Evolutionary conservation across 1,140 invertebrate species (phyloP).

Genomic region (Drosophila serrata): DNA sequence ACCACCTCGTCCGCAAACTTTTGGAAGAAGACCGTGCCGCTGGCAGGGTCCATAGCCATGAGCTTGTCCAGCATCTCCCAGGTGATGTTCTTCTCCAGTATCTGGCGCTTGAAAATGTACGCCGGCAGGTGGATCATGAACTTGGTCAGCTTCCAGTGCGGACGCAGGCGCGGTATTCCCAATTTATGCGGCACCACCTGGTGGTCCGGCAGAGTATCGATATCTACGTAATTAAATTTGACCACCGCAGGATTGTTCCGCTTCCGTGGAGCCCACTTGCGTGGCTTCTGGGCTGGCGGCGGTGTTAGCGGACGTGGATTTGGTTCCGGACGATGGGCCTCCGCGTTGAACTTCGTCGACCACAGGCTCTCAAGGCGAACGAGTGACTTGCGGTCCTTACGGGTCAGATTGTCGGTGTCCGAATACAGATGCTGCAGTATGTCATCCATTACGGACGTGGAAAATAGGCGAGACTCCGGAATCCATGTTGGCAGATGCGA

Average conservation of each 20-base stretch:
- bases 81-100: background rate
- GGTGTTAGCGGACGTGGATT: constrained; percentile 1
- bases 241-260: background rate
- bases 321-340: background rate
- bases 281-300: background rate
- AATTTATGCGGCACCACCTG: background rate
- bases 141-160: background rate
- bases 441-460: background rate
- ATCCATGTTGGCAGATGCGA: background rate
- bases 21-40: background rate
- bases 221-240: background rate
- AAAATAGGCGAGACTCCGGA: background rate
- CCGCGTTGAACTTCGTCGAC: background rate
- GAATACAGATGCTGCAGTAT: background rate
- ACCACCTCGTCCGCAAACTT: background rate
- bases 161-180: constrained; percentile 1
- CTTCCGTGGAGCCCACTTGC: background rate
- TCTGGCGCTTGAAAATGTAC: background rate
- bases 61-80: constrained; percentile 1
- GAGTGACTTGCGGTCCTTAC: accelerated
- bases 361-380: background rate
- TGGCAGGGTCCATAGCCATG: background rate
- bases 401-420: background rate
- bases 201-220: background rate
- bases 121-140: background rate